Conservation (phyloP, 2,888 invertebrate species). For the Pristionchus mayeri region DNA sequence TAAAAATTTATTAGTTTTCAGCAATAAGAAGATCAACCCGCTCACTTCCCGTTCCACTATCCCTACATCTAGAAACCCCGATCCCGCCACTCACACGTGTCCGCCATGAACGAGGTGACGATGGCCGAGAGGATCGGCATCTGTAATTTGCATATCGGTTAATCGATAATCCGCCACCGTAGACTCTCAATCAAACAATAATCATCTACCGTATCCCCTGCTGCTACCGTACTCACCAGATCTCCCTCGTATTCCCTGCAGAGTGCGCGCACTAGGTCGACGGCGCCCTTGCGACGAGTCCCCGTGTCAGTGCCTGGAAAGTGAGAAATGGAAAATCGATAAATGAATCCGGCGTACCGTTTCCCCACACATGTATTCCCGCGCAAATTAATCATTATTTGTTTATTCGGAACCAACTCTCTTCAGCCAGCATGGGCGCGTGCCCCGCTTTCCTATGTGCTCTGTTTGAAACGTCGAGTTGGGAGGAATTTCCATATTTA, state of each 20-base stretch:
- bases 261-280: slow-evolving; percentile 94
- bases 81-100: slow-evolving; percentile 84
- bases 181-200: not conserved
- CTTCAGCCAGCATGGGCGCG: no score
- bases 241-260: slow-evolving; percentile 87
- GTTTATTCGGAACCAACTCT: no score
- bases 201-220: not conserved
- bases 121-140: slow-evolving; percentile 45
- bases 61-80: no score
- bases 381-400: no score
- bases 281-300: slow-evolving; percentile 93
- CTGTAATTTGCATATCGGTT: not conserved
- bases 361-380: no score
- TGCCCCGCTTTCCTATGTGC: no score
- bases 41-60: not conserved
- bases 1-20: not conserved
- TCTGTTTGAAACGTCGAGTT: no score
- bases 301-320: slow-evolving; percentile 85
- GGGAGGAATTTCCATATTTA: no score
- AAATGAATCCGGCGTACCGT: no score
- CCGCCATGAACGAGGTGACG: slow-evolving; percentile 45
- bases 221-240: slow-evolving; percentile 56
- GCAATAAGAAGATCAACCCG: not conserved
- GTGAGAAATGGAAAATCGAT: not conserved
- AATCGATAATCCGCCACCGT: not conserved